A percentile compares a stretch with the other conserved stretches of the same genome.
phyloP scores from a whole-genome alignment of 2,113 vertebrate genomes.

The Halcyon senegalensis region DNA sequence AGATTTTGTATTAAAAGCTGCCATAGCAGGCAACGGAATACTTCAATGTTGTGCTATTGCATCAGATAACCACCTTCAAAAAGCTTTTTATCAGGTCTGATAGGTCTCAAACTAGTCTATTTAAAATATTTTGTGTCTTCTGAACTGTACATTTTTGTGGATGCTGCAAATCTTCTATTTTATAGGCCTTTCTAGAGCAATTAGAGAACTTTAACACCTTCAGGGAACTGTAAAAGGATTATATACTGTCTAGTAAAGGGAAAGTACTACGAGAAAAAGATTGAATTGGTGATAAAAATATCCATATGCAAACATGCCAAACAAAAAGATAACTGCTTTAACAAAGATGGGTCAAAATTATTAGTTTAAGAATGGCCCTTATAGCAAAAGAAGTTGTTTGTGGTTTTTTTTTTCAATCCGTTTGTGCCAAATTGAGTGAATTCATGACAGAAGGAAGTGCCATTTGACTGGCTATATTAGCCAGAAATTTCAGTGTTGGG shows the following conservation, averaged over 20 bases:
- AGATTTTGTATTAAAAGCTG: not conserved
- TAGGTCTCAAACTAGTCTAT: not conserved
- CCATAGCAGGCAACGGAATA: fast-evolving
- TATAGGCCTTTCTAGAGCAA: not conserved
- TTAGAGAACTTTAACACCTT: not conserved
- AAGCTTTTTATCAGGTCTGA: not conserved
- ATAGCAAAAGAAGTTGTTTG: not conserved
- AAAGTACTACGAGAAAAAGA: not conserved
- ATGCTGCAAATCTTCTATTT: not conserved
- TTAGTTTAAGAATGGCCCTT: not conserved
- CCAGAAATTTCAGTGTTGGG: not conserved
- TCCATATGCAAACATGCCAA: not conserved
- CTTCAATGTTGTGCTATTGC: not conserved
- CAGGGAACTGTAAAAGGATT: not conserved
- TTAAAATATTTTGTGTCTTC: not conserved
- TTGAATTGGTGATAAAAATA: not conserved
- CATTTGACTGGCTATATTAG: not conserved
- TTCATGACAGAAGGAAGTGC: not conserved
- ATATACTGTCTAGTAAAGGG: not conserved
- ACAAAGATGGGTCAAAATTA: not conserved
- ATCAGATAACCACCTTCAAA: not conserved
- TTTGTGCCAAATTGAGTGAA: not conserved
- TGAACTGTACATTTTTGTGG: not conserved
- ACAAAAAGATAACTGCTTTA: not conserved
- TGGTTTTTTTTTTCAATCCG: not conserved